These are phyloP conservation scores for Tiphia femorata DNA, from an alignment of 2,888 invertebrate species.

Conservation along the genomic window DNA sequence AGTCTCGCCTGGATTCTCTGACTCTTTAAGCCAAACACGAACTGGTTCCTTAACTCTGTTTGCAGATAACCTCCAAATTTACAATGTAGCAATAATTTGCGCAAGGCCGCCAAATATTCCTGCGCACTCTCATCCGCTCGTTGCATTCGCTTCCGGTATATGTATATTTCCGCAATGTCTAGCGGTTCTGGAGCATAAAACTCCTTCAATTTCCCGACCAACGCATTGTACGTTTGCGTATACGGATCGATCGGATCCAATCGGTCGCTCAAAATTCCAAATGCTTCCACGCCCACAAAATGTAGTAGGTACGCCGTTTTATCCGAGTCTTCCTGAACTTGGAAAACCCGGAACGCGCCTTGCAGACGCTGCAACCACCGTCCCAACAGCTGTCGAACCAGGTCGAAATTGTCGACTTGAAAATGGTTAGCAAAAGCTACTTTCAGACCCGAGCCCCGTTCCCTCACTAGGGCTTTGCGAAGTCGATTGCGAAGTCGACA, in stretches of 20 bases:
- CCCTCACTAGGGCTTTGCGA: too few species aligned
- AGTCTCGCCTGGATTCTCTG: slow-evolving; percentile 42
- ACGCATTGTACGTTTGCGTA: background rate
- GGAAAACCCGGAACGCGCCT: slow-evolving; percentile 11
- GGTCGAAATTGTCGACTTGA: too few species aligned
- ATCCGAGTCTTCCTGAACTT: background rate
- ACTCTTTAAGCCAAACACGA: slow-evolving; percentile 43
- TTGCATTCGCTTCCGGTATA: slow-evolving; percentile 42
- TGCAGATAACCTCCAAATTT: slow-evolving; percentile 45
- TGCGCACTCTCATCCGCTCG: slow-evolving; percentile 35
- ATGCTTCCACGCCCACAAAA: slow-evolving; percentile 13
- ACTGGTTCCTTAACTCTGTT: slow-evolving; percentile 45
- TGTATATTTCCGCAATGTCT: slow-evolving; percentile 45
- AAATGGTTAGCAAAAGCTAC: too few species aligned
- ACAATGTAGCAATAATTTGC: slow-evolving; percentile 37
- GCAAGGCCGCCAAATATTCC: slow-evolving; percentile 36
- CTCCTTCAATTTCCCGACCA: slow-evolving; percentile 10
- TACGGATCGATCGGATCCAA: background rate
- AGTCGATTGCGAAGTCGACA: too few species aligned
- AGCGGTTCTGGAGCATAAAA: slow-evolving; percentile 27
- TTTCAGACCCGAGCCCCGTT: too few species aligned
- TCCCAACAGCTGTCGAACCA: too few species aligned
- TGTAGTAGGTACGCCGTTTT: slow-evolving; percentile 11
- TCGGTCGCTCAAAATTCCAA: slow-evolving; percentile 13
- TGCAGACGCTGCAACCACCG: slow-evolving; percentile 18